phyloP scores from a whole-genome alignment of 2,113 vertebrate genomes.

The Pseudopipra pipra region DNA sequence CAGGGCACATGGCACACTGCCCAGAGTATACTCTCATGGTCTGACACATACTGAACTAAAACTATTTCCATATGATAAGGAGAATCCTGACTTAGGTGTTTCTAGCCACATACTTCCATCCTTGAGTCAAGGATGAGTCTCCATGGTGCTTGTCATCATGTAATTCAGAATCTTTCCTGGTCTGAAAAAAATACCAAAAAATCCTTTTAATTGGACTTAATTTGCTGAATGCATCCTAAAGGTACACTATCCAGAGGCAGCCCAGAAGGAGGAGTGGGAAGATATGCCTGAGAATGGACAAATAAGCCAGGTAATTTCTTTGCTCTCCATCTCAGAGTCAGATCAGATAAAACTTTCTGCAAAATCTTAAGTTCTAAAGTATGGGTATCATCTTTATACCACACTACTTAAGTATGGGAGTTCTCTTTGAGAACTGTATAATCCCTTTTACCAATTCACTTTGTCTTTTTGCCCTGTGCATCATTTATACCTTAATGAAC shows the following conservation, averaged over 20 bases:
- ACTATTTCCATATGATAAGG: not conserved
- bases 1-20: not conserved
- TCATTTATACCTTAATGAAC: not conserved
- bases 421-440: not conserved
- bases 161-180: not conserved
- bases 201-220: not conserved
- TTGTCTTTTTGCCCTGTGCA: not conserved
- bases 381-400: not conserved
- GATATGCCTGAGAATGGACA: not conserved
- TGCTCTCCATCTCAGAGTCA: not conserved
- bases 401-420: fast-evolving
- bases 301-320: not conserved
- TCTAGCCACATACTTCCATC: not conserved
- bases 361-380: not conserved
- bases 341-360: not conserved
- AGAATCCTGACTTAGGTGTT: not conserved
- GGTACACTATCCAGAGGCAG: not conserved
- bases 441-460: not conserved
- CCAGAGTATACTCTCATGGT: not conserved
- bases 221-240: not conserved
- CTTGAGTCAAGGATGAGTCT: not conserved
- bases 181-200: not conserved
- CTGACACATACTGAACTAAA: not conserved
- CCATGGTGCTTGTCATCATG: not conserved
- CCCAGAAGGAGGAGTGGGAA: not conserved